Evolutionary conservation across 2,888 invertebrate species (phyloP).

Genomic region (Drosophila mimetica): DNA sequence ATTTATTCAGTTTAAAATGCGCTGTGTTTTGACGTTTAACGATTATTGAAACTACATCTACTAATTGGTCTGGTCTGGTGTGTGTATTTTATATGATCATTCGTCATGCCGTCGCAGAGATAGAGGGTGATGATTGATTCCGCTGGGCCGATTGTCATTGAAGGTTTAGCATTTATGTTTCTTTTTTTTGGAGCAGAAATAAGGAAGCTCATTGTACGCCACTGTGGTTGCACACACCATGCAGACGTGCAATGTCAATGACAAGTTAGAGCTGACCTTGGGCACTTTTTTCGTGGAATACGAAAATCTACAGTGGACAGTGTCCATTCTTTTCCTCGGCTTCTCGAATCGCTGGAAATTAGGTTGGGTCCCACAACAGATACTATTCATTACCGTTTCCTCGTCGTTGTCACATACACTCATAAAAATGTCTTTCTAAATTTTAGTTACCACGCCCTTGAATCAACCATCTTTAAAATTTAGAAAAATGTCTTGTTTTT

Average conservation of each 20-base stretch:
- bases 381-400: too few relatives aligned
- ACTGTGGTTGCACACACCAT: conserved; percentile 2
- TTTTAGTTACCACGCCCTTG: too few relatives aligned
- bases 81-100: conserved; percentile 17
- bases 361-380: too few relatives aligned
- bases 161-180: conserved; percentile 14
- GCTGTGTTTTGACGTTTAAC: conserved; percentile 40
- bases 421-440: too few relatives aligned
- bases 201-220: conserved; percentile 42
- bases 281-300: conserved; percentile 49
- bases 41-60: conserved; percentile 54
- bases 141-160: conserved; percentile 25
- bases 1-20: neutral
- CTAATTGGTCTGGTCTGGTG: conserved; percentile 54
- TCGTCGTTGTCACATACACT: too few relatives aligned
- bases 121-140: conserved; percentile 27
- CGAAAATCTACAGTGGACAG: too few relatives aligned
- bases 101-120: conserved; percentile 29
- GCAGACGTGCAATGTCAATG: conserved; percentile 41
- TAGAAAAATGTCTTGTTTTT: too few relatives aligned
- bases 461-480: too few relatives aligned
- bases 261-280: conserved; percentile 22
- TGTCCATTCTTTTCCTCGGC: neutral
- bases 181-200: conserved; percentile 11
- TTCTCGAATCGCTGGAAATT: neutral